Percentiles rank a stretch among this genome's conserved stretches.
phyloP scores from a whole-genome alignment of 2,888 invertebrate genomes.

The Epistrophe eligans region DNA sequence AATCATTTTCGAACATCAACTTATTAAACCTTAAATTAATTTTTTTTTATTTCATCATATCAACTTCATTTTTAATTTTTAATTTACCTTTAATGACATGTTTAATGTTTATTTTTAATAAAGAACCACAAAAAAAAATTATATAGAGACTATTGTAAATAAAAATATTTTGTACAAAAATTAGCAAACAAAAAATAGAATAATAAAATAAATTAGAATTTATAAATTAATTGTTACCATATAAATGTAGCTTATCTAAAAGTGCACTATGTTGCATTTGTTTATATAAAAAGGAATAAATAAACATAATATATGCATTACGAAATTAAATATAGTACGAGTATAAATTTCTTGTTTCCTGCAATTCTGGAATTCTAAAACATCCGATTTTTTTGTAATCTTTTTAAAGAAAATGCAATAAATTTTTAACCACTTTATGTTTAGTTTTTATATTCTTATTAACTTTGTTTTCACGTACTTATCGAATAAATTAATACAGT shows the following conservation, averaged over 20 bases:
- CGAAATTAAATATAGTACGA: not conserved
- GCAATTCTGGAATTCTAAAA: not conserved
- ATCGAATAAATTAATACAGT: no score
- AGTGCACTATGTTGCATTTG: slow-evolving; percentile 2
- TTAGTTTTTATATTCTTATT: no score
- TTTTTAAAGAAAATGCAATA: no score
- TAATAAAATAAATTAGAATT: not conserved
- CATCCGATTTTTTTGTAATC: not conserved
- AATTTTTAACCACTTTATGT: no score
- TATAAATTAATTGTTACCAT: not conserved
- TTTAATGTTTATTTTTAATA: no score
- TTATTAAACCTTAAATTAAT: not conserved
- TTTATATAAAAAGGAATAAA: not conserved
- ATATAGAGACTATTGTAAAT: slow-evolving; percentile 50
- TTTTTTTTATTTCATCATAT: slow-evolving; percentile 11
- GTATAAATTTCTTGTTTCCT: not conserved
- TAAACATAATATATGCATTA: not conserved
- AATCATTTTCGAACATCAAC: not conserved
- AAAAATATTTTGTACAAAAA: slow-evolving; percentile 39
- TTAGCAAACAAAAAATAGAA: not conserved
- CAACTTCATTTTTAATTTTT: not conserved
- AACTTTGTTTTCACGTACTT: no score
- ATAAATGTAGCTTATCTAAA: not conserved
- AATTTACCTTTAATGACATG: not conserved
- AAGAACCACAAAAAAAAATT: slow-evolving; percentile 4